Percentiles rank a stretch among this genome's conserved stretches.
These are phyloP conservation scores for Camponotus pennsylvanicus DNA, from an alignment of 1,140 invertebrate genomes.

Conservation along the genomic window DNA sequence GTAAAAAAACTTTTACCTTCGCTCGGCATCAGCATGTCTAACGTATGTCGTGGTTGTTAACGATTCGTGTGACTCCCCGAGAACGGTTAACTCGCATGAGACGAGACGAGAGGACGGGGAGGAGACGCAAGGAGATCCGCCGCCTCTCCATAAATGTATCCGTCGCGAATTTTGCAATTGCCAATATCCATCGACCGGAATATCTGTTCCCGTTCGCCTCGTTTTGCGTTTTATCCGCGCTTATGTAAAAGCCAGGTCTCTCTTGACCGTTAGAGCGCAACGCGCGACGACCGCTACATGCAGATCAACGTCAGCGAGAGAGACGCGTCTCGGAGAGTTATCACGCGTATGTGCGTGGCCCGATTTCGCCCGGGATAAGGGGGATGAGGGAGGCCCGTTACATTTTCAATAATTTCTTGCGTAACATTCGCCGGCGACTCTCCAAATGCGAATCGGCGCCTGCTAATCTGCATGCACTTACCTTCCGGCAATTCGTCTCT, in stretches of 20 bases:
- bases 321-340: slow-evolving; percentile 44
- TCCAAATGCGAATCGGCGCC: slow-evolving; percentile 44
- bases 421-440: slow-evolving; percentile 61
- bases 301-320: slow-evolving; percentile 69
- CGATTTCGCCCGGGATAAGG: slow-evolving; percentile 25
- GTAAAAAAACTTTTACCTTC: slow-evolving; percentile 75
- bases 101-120: background rate
- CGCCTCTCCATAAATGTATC: slow-evolving; percentile 69
- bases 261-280: slow-evolving; percentile 75
- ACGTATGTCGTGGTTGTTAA: slow-evolving; percentile 33
- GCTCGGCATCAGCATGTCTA: slow-evolving; percentile 68
- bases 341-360: slow-evolving; percentile 17
- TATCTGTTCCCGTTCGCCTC: slow-evolving; percentile 61
- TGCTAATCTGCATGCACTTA: slow-evolving; percentile 12
- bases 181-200: slow-evolving; percentile 53
- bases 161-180: slow-evolving; percentile 71
- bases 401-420: slow-evolving; percentile 77
- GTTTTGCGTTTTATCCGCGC: slow-evolving; percentile 51
- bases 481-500: slow-evolving; percentile 23
- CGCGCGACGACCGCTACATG: slow-evolving; percentile 71
- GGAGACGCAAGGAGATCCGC: background rate
- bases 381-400: slow-evolving; percentile 63
- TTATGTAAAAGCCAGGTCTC: slow-evolving; percentile 67
- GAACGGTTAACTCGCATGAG: background rate
- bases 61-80: slow-evolving; percentile 21